Evolutionary conservation across 1,140 invertebrate genomes (phyloP), one percentile per base, ranked within the genome.

Genomic region (Hypsibius dujardini): DNA sequence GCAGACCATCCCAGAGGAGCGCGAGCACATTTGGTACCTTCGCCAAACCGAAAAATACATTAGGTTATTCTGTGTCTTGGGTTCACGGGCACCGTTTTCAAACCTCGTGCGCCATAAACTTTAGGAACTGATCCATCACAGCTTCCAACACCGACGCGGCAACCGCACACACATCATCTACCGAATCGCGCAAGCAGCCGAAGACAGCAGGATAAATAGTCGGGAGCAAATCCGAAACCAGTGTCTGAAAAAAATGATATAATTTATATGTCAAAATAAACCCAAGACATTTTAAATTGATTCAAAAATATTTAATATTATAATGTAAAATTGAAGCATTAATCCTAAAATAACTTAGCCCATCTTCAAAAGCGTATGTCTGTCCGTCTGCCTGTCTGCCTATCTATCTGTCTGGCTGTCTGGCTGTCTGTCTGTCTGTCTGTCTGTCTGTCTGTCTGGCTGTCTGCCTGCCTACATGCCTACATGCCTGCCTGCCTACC

Each of bases 111-210:
- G 82, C 80, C 70, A 84, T 74, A 40, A 77, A 74, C 15, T 73
- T 73, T 1, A 83, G 79, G 45, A 95, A 79, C 70, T 84, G 84
- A 46, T 84, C 81, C 1, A 90, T 86, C 0, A 94, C 87, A 3
- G 92, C 91, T 50, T 90, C 88, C 1, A 96, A 81, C 15, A 92
- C 87, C 3, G 90, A 86, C 0, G 92, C 92, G 14, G 93, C 92
- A 14, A 92, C 92, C 0, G 91, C 90, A 47, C 90, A 88, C 1
- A 96, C 93, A 81, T 96, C 94, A 79, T 96, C 94, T 1, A 92
- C 90, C 0, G 80, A 76, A 82, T 97, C 94, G 2, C 87, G 85
- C 0, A 96, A 81, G 59, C 86, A 88, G 76, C 75, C 79, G 73
- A 88, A 83, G 46, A 90, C 84, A 46, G 83, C 82, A 1, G 86